Base-by-base conservation (phyloP, 2,888 invertebrate genomes). In the Xylocampa areola region DNA sequence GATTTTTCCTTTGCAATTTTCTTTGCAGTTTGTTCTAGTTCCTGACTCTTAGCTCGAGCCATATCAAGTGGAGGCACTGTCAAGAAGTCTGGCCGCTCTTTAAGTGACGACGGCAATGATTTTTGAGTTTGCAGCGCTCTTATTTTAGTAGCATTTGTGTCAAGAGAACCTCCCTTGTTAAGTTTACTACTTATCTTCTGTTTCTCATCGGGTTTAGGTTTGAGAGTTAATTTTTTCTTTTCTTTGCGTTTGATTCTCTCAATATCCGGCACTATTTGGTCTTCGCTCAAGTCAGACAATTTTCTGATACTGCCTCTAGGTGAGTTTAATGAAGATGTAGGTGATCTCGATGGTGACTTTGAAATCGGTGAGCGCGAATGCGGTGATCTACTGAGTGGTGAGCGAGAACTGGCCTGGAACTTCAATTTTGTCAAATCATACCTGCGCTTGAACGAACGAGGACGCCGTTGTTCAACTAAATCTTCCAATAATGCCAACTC, bases 1-100 rank as follows among this genome's bases (percentile, higher is more conserved):
- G 96, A 96, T 65, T 96, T 96, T 81, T 96, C 96, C 80, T 95
- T 96, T 0, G 95, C 94, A 44, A 94, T 90, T 21, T 88, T 89
- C 86, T 88, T 94, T 41, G 91, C 87, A 8, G 83, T 83, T 80
- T 94, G 91, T 71, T 95, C 95, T 11, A 95, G 81, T 90, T 96
- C 95, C 84, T 95, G 95, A 70, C 95, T 95, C 76, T 95, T 95
- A 5, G 95, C 94, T 61, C 95, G 90, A 49, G 94, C 94, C 65
- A 95, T 94, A 83, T 94, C 95, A 68, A 95, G 89, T 0, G 94
- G 91, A 19, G 94, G 94, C 6, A 94, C 94, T 10, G 94, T 94
- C 41, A 94, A 82, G 68, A 94, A 94, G 75, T 94, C 94, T 10
- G 94, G 92, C 17, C 94, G 85, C 59, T 94, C 94, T 80, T 94